Percentiles rank a stretch among this genome's conserved stretches.
Evolutionary conservation across 2,113 vertebrate genomes (phyloP).

Genomic region (Sakesphorus luctuosus): DNA sequence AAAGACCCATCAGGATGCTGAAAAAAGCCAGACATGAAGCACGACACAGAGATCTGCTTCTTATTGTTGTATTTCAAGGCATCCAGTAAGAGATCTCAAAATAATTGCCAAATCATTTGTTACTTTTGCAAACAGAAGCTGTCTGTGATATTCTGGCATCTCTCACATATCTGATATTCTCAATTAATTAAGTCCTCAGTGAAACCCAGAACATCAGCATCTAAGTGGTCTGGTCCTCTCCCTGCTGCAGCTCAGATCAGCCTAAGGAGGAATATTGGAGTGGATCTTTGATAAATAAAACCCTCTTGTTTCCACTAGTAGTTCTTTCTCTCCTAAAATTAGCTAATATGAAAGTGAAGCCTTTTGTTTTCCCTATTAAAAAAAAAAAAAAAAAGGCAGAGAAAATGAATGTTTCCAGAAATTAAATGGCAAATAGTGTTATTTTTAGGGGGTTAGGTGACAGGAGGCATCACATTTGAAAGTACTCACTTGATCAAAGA

Average conservation of each 20-base stretch:
- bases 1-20: constrained; percentile 21
- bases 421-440: constrained; percentile 68
- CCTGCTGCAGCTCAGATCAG: neutral
- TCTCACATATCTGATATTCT: neutral
- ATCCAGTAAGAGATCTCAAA: neutral
- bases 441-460: constrained; percentile 71
- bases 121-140: neutral
- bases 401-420: constrained; percentile 54
- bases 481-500: constrained; percentile 79
- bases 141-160: neutral
- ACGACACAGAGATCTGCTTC: neutral
- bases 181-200: neutral
- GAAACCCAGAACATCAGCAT: neutral
- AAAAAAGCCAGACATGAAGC: constrained; percentile 1
- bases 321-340: neutral
- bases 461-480: constrained; percentile 73
- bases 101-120: neutral
- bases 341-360: neutral
- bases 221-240: neutral
- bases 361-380: neutral
- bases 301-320: neutral
- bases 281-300: neutral
- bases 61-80: neutral
- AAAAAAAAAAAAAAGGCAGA: neutral
- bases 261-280: neutral